Evolutionary conservation across 2,888 invertebrate genomes (phyloP).

Genomic region (Cosmorhoe ocellata): DNA sequence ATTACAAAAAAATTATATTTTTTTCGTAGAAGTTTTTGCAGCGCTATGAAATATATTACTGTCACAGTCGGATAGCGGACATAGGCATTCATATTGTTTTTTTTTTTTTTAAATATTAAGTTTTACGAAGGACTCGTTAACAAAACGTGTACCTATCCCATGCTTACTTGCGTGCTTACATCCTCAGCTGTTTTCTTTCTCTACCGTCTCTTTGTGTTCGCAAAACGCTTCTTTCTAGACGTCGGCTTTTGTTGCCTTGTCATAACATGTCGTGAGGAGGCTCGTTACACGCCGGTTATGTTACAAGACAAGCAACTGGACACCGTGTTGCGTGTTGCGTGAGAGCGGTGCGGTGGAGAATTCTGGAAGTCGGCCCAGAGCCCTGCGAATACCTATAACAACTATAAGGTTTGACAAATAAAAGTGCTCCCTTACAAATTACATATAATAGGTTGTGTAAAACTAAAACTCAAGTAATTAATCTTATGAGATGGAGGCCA

Average conservation of each 20-base stretch:
- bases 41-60: too few species aligned
- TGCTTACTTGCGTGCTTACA: too few species aligned
- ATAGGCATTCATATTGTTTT: too few species aligned
- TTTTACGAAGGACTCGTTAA: too few species aligned
- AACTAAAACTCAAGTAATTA: too few species aligned
- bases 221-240: conserved; percentile 34
- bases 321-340: conserved; percentile 65
- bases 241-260: conserved; percentile 71
- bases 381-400: conserved; percentile 21
- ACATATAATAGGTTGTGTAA: too few species aligned
- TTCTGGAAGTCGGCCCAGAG: conserved; percentile 2
- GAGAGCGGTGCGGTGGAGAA: conserved; percentile 3
- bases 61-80: too few species aligned
- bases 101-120: too few species aligned
- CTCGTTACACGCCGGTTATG: conserved; percentile 62
- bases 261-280: conserved; percentile 68
- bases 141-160: too few species aligned
- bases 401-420: conserved; percentile 21
- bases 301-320: conserved; percentile 67
- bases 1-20: neutral
- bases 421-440: too few species aligned
- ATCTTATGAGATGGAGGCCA: too few species aligned
- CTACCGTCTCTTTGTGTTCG: conserved; percentile 3
- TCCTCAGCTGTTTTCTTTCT: too few species aligned
- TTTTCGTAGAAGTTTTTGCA: neutral